These are phyloP conservation scores for Toxonevra muliebris DNA, from an alignment of 2,888 invertebrate genomes.

Conservation along the genomic window DNA sequence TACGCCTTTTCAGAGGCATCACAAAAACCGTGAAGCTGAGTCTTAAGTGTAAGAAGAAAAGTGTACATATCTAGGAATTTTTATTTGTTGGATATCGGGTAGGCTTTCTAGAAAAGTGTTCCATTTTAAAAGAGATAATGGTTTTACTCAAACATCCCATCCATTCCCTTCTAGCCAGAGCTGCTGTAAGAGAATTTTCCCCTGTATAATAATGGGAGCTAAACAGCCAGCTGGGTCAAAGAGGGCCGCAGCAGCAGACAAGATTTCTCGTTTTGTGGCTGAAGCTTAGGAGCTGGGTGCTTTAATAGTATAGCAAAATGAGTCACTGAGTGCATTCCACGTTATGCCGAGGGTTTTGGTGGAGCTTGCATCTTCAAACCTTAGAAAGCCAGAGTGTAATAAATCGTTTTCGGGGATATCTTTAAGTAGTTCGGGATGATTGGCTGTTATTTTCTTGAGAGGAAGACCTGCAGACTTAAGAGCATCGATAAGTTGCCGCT, in stretches of 20 bases:
- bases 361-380: slow-evolving; percentile 16
- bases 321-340: slow-evolving; percentile 28
- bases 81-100: not conserved
- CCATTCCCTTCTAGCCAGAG: slow-evolving; percentile 6
- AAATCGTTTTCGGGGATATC: slow-evolving; percentile 22
- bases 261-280: slow-evolving; percentile 22
- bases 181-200: slow-evolving; percentile 17
- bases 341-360: slow-evolving; percentile 23
- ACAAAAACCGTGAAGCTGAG: slow-evolving; percentile 17
- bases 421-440: slow-evolving; percentile 15
- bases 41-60: not conserved
- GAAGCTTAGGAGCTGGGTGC: not conserved
- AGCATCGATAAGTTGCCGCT: slow-evolving; percentile 3
- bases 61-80: not conserved
- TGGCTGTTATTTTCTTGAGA: no score
- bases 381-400: slow-evolving; percentile 26
- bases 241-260: slow-evolving; percentile 29
- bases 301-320: slow-evolving; percentile 16
- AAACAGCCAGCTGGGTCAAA: slow-evolving; percentile 19
- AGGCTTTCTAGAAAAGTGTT: not conserved
- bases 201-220: slow-evolving; percentile 24
- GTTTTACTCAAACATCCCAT: slow-evolving; percentile 18
- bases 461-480: slow-evolving; percentile 15
- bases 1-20: slow-evolving; percentile 15
- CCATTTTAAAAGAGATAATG: slow-evolving; percentile 7